Evolutionary conservation across 2,797 vertebrate species (phyloP), one percentile per base, ranked within the genome.

Genomic region (Myioborus miniatus): DNA sequence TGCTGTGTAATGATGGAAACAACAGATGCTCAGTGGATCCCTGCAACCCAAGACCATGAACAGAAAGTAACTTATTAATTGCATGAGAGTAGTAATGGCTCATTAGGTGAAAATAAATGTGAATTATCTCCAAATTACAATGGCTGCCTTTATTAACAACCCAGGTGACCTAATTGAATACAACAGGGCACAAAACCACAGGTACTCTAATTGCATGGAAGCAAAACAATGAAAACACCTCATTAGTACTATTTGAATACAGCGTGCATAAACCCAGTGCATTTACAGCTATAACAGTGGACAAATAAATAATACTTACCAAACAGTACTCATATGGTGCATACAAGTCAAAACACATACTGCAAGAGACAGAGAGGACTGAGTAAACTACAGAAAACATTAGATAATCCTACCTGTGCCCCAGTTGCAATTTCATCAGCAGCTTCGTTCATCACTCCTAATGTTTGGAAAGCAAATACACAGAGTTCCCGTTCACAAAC

Each of bases 381-480:
- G 24, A 68, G 17, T 22, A 74, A 32, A 71, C 11, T 44, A 39
- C 11, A 62, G 20, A 64, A 92, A 94, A 67, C 8, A 50, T 46
- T 37, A 58, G 2, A n/a, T 63, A 59, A 69, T 56, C 87, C 32
- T 98, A 99, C 99, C 98, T 99, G 98, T 96, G 99, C 98, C 81
- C 99, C 99, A 41, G 99, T 99, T 89, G 99, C 99, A 84, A 99
- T 99, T 97, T 99, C 98, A 96, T 99, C 98, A 70, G 99, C 98
- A 67, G 99, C 99, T 97, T 99, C 98, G 1, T 99, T 99, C 99
- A 99, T 99, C 81, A 99, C 99, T 81, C 99, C 99, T 94, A 99
- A 94, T 21, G 98, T 99, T 98, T 99, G 99, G 96, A 99, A 99
- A 96, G 98, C 98, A 96, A 99, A 99, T 52, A 99, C 99, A 94